Evolutionary conservation across 2,797 vertebrate genomes (phyloP), one percentile per base, ranked within the genome.

Genomic region (Perodicticus potto): DNA sequence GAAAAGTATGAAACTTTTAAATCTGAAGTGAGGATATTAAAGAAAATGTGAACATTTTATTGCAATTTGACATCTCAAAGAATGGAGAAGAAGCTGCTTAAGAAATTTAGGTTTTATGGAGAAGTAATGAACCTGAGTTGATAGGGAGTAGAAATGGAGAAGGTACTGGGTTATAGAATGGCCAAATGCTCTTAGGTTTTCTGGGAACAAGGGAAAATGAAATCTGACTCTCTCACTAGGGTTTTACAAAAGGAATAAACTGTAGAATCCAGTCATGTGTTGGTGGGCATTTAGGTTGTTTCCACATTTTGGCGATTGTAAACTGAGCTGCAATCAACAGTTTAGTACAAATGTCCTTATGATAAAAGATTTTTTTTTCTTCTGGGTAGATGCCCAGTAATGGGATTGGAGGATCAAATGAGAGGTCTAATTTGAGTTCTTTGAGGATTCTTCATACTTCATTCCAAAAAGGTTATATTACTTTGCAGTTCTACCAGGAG

Each of bases 171-270:
- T 37, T 74, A 13, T 49, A 59, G 88, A 53, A 85, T 61, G 25
- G 2, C 12, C 61, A 84, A 6, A 27, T 19, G 27, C 8, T 83
- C 34, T 61, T 72, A 32, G 78, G 17, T 25, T 45, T 80, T 83
- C 59, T 65, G 76, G 84, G 45, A 86, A 86, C 11, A 77, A 96
- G 83, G 34, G 20, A 77, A 89, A 43, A 77, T 59, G 80, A 63
- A 84, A 49, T 69, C 83, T 88, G 69, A 87, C 84, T 55, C 23
- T 17, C 37, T 92, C 78, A 59, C 37, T 69, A 53, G 89, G 40
- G 23, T 89, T 29, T 76, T 55, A 63, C 14, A 57, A 78, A 78
- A 82, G 25, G 23, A 19, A 37, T 77, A 55, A 59, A 89, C 43
- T 88, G 12, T 49, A 63, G 49, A 65, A 93, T 53, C 49, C 14